Conservation (phyloP, 2,888 invertebrate genomes). For the Didymodactylos carnosus region DNA sequence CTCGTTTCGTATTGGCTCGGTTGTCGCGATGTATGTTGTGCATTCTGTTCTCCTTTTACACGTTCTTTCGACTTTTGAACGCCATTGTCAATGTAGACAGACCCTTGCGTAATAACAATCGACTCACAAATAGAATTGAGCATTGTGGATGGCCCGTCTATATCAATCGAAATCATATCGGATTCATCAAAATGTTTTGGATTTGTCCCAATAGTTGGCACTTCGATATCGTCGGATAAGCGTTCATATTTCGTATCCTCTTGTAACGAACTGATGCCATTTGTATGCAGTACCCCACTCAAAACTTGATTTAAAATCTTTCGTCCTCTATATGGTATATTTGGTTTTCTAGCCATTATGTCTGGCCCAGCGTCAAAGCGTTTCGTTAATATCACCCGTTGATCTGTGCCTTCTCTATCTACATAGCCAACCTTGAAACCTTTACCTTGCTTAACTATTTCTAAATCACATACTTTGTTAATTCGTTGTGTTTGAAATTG, state of each 20-base stretch:
- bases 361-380: not conserved
- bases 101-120: not conserved
- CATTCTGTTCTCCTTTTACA: too few species aligned
- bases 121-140: not conserved
- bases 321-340: not conserved
- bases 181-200: not conserved
- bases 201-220: not conserved
- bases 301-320: not conserved
- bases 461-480: not conserved
- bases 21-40: too few species aligned
- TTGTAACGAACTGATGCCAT: not conserved
- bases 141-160: not conserved
- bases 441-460: not conserved
- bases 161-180: not conserved
- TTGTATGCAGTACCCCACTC: not conserved
- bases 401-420: not conserved
- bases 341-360: not conserved
- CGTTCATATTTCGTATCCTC: not conserved
- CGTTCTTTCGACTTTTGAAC: too few species aligned
- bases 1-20: too few species aligned
- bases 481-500: not conserved
- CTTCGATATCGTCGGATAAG: not conserved
- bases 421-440: not conserved
- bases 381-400: not conserved
- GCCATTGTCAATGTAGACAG: too few species aligned